phyloP scores from a whole-genome alignment of 1,140 invertebrate species.

The Aleiodes sp. region DNA sequence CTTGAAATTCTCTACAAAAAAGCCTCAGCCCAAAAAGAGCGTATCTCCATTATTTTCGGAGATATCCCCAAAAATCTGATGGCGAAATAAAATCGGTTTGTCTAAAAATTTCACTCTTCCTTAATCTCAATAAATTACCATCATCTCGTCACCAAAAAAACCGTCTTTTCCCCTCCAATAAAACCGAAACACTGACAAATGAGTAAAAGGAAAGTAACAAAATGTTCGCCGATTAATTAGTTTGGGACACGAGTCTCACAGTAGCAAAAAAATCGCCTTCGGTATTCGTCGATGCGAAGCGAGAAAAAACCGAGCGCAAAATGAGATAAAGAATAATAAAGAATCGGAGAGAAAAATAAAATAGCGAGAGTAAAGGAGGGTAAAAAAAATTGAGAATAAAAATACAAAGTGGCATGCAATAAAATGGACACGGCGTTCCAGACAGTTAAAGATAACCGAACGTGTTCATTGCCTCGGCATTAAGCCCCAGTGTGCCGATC shows the following conservation, averaged over 20 bases:
- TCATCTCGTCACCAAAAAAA: not conserved
- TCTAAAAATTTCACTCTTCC: no score
- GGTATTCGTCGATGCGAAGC: not conserved
- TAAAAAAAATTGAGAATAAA: slow-evolving; percentile 11
- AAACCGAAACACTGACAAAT: not conserved
- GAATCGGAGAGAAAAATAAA: slow-evolving; percentile 11
- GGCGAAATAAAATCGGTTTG: no score
- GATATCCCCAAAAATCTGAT: no score
- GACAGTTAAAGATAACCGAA: slow-evolving; percentile 39
- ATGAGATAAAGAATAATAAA: not conserved
- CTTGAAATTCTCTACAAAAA: no score
- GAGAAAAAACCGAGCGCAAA: slow-evolving; percentile 1
- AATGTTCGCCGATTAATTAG: slow-evolving; percentile 27
- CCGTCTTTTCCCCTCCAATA: not conserved
- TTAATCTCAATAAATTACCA: not conserved
- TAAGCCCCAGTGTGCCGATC: not conserved
- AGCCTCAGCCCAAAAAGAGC: no score
- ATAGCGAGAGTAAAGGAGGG: not conserved
- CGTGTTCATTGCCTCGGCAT: slow-evolving; percentile 35
- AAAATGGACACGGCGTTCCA: slow-evolving; percentile 33
- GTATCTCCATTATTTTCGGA: no score
- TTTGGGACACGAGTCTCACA: slow-evolving; percentile 12
- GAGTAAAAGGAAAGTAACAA: not conserved
- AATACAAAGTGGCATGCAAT: slow-evolving; percentile 29
- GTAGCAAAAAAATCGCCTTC: not conserved